Conservation (phyloP, 1,140 invertebrate genomes). For the Lasaia peninsularis region DNA sequence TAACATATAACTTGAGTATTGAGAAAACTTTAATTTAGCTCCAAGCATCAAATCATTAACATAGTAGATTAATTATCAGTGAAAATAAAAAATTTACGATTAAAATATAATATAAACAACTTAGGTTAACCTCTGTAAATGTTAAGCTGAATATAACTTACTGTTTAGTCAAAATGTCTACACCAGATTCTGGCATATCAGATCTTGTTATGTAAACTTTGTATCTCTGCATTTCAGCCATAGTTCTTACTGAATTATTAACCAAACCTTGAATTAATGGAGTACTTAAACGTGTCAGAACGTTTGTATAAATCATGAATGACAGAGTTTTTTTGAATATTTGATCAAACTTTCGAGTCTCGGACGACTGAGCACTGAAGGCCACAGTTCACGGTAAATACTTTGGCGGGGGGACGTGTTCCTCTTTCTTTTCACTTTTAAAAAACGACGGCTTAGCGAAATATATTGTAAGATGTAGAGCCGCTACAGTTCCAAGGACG, state of each 20-base stretch:
- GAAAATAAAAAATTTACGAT: background rate
- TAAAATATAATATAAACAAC: background rate
- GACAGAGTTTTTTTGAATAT: constrained; percentile 28
- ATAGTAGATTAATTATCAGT: background rate
- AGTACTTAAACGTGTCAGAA: constrained; percentile 25
- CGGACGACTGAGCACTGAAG: constrained; percentile 17
- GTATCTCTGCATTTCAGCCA: constrained; percentile 42
- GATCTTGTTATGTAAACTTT: constrained; percentile 73
- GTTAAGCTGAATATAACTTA: constrained; percentile 31
- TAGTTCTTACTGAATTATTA: constrained; percentile 39
- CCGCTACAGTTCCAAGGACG: constrained; percentile 55
- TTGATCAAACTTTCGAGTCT: constrained; percentile 26
- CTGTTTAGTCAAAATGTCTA: constrained; percentile 72
- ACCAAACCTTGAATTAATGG: constrained; percentile 34
- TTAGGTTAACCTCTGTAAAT: no score
- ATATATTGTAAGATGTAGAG: constrained; percentile 58
- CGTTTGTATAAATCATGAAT: constrained; percentile 62
- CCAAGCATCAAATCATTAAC: no score
- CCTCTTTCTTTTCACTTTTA: constrained; percentile 42
- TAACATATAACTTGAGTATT: no score
- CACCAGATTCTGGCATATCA: constrained; percentile 74
- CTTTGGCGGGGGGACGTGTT: constrained; percentile 44
- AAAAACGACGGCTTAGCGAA: constrained; percentile 66
- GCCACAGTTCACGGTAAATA: constrained; percentile 48
- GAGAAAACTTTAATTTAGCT: no score